Evolutionary conservation across 1,140 invertebrate species (phyloP).

Genomic region (Rhizoglyphus robini): DNA sequence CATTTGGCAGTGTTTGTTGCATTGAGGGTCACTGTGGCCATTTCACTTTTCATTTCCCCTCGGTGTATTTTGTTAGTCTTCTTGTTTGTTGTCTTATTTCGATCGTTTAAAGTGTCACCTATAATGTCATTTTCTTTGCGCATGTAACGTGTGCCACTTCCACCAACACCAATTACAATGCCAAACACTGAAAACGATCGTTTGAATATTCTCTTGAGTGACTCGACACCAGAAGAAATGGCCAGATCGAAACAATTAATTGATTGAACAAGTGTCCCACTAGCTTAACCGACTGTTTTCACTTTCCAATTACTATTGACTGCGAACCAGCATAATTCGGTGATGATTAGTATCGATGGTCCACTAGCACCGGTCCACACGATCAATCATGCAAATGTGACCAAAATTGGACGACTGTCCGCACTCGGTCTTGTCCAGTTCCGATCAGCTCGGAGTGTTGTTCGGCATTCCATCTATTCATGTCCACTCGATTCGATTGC

Average conservation of each 20-base stretch:
- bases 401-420: neutral
- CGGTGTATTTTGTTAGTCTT: no score
- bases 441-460: no score
- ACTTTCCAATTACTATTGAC: neutral
- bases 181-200: neutral
- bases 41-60: no score
- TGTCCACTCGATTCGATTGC: no score
- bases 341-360: neutral
- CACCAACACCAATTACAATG: neutral
- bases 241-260: neutral
- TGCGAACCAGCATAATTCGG: neutral
- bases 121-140: no score
- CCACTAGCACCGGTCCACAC: no score
- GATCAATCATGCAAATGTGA: constrained; percentile 8
- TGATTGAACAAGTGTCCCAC: constrained; percentile 8
- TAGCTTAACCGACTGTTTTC: neutral
- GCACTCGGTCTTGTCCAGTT: no score
- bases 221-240: neutral
- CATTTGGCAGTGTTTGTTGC: no score
- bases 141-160: neutral
- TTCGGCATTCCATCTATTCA: no score
- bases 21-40: no score
- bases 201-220: constrained; percentile 2
- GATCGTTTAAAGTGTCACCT: no score
- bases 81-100: no score